Base-by-base conservation (phyloP, 2,797 vertebrate genomes). In the Microctenopoma lineatum region DNA sequence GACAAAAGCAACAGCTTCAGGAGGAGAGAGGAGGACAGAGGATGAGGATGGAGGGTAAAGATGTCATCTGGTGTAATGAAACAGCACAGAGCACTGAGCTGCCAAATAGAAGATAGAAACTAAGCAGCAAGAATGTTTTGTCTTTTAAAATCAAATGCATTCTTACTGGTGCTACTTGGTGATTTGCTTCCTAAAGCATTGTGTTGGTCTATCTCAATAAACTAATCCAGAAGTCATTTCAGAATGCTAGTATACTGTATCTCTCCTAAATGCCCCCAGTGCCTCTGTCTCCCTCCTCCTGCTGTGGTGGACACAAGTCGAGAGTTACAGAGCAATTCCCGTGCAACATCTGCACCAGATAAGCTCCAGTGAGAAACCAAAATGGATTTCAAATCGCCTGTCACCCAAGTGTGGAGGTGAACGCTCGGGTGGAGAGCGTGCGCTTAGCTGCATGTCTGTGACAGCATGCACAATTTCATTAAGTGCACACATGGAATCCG, bases 351-450 rank as follows among this genome's bases (percentile, higher is more conserved):
- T 84, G 72, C 55, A 48, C 39, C 25, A 52, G 62, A 55, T 61
- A 48, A 73, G 72, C 79, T 74, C 55, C 54, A 66, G 44, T 16
- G 66, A 79, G 69, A 62, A 55, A 60, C 66, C 59, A 27, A 60
- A 79, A 50, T 56, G 68, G 66, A 62, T 63, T 75, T 63, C 38
- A 72, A 79, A 79, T 73, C 61, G 51, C 25, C 60, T 38, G 7
- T 70, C 70, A 66, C 25, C 45, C 59, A 58, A 62, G 55, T 62
- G 77, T 79, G 66, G 66, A 66, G 55, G 48, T 26, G 45, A 57
- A 59, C 8, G 29, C 68, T 75, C 55, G 44, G 70, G 47, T 62
- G 59, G 59, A 69, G 58, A 34, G 45, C 60, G 58, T 50, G 63
- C 55, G 58, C 59, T 75, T 21, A 46, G 47, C 62, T 47, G 48